Percentiles rank a stretch among this genome's conserved stretches.
Evolutionary conservation across 2,888 invertebrate species (phyloP).

Genomic region (Bellardia pandia): DNA sequence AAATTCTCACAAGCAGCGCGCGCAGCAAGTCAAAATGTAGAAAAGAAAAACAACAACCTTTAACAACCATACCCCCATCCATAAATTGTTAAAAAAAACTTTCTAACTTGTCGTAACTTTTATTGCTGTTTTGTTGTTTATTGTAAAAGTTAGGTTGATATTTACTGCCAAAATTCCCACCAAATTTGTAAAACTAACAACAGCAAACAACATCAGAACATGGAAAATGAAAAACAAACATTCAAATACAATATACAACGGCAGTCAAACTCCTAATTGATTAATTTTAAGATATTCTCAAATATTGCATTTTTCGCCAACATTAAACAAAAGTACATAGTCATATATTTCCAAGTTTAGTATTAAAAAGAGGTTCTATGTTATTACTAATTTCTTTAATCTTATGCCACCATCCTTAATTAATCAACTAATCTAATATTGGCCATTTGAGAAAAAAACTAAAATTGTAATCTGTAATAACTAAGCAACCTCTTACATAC

Average conservation of each 20-base stretch:
- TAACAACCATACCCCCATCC: constrained; percentile 7
- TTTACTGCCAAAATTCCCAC: constrained; percentile 65
- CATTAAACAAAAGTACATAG: constrained; percentile 20
- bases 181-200: constrained; percentile 54
- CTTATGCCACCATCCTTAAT: constrained; percentile 58
- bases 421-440: constrained; percentile 51
- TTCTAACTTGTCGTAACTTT: constrained; percentile 20
- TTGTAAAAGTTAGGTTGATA: constrained; percentile 32
- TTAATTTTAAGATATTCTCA: constrained; percentile 67
- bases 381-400: constrained; percentile 62
- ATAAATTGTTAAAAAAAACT: constrained; percentile 24
- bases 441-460: constrained; percentile 37
- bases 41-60: constrained; percentile 1
- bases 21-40: constrained; percentile 50
- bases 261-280: constrained; percentile 36
- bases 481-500: constrained; percentile 22
- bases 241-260: constrained; percentile 23
- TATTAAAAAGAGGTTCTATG: constrained; percentile 44
- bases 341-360: constrained; percentile 55
- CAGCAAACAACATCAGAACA: constrained; percentile 28
- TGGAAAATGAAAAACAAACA: neutral
- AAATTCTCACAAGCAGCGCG: constrained; percentile 58
- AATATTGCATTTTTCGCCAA: neutral
- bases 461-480: constrained; percentile 7
- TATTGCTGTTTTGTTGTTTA: constrained; percentile 37